Evolutionary conservation across 2,113 vertebrate species (phyloP), one percentile per base, ranked within the genome.

Genomic region (Scomber japonicus): DNA sequence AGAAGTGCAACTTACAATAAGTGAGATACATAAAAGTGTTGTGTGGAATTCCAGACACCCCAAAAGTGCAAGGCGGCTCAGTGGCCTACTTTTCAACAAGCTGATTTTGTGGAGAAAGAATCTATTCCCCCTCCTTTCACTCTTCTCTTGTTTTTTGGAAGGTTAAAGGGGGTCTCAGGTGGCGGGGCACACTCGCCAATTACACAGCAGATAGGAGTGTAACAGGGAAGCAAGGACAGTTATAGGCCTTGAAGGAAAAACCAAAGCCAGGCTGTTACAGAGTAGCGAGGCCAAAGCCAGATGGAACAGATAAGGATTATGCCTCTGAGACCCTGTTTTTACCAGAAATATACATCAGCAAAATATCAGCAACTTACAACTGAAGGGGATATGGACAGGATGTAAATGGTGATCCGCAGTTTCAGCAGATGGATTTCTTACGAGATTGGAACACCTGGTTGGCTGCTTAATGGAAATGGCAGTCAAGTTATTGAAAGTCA

Each of bases 81-180:
- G 66, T 89, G 76, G 54, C 81, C 78, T 55, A 75, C 78, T 90
- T 88, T 88, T 45, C 57, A 72, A 63, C 3, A 19, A 77, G 67
- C 54, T 61, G 81, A 82, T 88, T 81, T 78, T 48, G 50, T 64
- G 55, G 54, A 78, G 67, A 83, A 61, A 83, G 56, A 81, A 82
- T 85, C 82, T 79, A 67, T 80, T 80, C 54, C 64, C 54, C 31
- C 48, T 69, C 35, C 66, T 55, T 66, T 78, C 75, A 48, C 16
- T 66, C 65, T 10, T 51, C 46, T 78, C 54, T 51, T 71, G 15
- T 83, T 82, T 80, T 78, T 50, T 50, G 59, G 56, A 40, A 71
- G 89, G 87, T 78, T 90, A 81, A 65, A 61, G 71, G n/a, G 90
- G 86, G 94, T 87, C 94, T 89, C 94, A 94, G 95, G 93, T 95